Percentiles rank a stretch among this genome's conserved stretches.
These are phyloP conservation scores for Eretmocerus hayati DNA, from an alignment of 2,888 invertebrate species.

Conservation along the genomic window DNA sequence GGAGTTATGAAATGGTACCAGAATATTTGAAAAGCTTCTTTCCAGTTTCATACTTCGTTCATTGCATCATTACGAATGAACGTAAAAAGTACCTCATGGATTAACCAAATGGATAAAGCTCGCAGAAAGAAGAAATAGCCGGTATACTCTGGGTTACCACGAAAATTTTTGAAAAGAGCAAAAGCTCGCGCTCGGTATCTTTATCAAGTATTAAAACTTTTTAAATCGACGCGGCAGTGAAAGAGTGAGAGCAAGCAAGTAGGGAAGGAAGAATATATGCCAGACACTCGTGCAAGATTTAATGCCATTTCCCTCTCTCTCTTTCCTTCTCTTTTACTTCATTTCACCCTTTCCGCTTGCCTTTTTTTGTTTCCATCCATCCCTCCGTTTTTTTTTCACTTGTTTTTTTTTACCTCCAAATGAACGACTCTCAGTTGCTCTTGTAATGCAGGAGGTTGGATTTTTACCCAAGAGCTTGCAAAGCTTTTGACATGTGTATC, in stretches of 20 bases:
- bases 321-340: conserved; percentile 5
- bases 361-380: background rate
- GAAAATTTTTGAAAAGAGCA: conserved; percentile 10
- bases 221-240: conserved; percentile 29
- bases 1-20: too few relatives aligned
- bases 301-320: conserved; percentile 24
- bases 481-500: conserved; percentile 1
- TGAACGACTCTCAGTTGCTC: background rate
- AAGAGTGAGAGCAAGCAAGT: background rate
- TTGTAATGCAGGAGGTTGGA: background rate
- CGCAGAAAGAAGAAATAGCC: too few relatives aligned
- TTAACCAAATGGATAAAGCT: too few relatives aligned
- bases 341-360: background rate
- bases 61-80: too few relatives aligned
- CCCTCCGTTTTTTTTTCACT: background rate
- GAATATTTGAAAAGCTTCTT: too few relatives aligned
- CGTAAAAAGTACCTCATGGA: too few relatives aligned
- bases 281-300: conserved; percentile 31
- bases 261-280: background rate
- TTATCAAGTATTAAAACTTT: conserved; percentile 39
- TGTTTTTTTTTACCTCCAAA: background rate
- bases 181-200: conserved; percentile 23
- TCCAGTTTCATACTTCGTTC: too few relatives aligned
- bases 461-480: background rate
- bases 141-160: too few relatives aligned